Base-by-base conservation (phyloP, 2,888 invertebrate species). In the Blastobasis lacticolella region DNA sequence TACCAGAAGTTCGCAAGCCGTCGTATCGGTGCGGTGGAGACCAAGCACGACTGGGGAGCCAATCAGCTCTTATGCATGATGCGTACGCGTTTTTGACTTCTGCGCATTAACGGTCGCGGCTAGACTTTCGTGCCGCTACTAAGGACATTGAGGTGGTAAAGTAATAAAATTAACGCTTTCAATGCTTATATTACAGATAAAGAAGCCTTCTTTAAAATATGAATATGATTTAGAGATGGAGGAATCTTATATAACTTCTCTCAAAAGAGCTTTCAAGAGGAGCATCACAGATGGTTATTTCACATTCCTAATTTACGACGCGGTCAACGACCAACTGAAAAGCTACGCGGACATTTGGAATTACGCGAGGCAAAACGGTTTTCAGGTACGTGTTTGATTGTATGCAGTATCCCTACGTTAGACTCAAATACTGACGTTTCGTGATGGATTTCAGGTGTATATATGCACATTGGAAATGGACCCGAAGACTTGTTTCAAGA, bases 231-330 rank as follows among this genome's bases (percentile, higher is more conserved):
- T 92, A 45, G 91, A 90, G 37, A 92, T 94, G 91, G 98, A 98
- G 78, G 91, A 92, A 50, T 90, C 91, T 4, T 99, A 98, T 72
- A 81, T 94, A 62, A 90, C 89, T 57, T 96, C 95, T 50, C 88
- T 99, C 56, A 90, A 95, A 55, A 95, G 96, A 85, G 94, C 96
- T 8, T 97, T 97, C 75, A 97, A 95, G 74, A 95, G 97, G 81
- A 96, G 94, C 37, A 88, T 98, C 4, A 94, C 94, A 6, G 96
- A 97, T 80, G 95, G 96, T 54, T 95, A 94, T 74, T 98, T 97
- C 80, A 92, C 94, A 54, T 97, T 98, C 75, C 93, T 98, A 62
- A 95, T 99, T 72, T 92, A 96, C 45, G 98, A 99, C 80, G 95
- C 96, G 67, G 92, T 96, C 43, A 97, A 98, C 78, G 94, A 95